A percentile compares a stretch with the other conserved stretches of the same genome.
phyloP scores from a whole-genome alignment of 2,888 invertebrate genomes.

The Tanytarsus gracilentus region DNA sequence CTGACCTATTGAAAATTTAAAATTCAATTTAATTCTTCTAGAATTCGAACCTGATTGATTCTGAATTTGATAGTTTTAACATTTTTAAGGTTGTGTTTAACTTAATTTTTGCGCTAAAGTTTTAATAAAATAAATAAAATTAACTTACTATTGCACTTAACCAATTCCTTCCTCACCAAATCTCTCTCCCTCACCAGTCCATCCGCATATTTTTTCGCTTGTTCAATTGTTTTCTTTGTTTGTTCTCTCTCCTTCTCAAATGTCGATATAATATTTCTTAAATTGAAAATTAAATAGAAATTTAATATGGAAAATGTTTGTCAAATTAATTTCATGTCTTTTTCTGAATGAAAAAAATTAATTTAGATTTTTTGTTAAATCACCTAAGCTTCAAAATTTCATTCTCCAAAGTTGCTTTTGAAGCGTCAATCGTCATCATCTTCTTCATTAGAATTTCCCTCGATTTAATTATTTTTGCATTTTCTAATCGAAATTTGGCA shows the following conservation, averaged over 20 bases:
- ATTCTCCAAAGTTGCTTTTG: slow-evolving; percentile 36
- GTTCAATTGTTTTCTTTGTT: slow-evolving; percentile 31
- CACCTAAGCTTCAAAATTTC: slow-evolving; percentile 34
- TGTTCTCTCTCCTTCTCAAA: slow-evolving; percentile 30
- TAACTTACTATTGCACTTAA: slow-evolving; percentile 35
- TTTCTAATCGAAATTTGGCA: slow-evolving; percentile 39
- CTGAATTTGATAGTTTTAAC: too few species aligned
- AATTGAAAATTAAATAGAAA: slow-evolving; percentile 4
- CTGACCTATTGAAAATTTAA: too few species aligned
- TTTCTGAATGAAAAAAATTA: slow-evolving; percentile 35
- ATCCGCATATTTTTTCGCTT: slow-evolving; percentile 38
- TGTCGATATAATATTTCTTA: slow-evolving; percentile 19
- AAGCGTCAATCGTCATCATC: slow-evolving; percentile 36
- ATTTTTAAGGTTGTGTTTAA: too few species aligned
- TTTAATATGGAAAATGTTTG: background rate
- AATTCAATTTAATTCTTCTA: too few species aligned
- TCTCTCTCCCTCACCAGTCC: slow-evolving; percentile 40
- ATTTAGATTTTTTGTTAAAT: slow-evolving; percentile 30
- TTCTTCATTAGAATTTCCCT: slow-evolving; percentile 39
- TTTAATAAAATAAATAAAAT: background rate
- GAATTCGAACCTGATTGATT: too few species aligned
- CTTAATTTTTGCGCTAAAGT: too few species aligned
- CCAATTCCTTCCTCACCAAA: slow-evolving; percentile 37
- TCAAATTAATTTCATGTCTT: slow-evolving; percentile 27
- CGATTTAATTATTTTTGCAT: slow-evolving; percentile 37